These are phyloP conservation scores for Lycocerus yunnanus DNA, from an alignment of 2,888 invertebrate species.

Conservation along the genomic window DNA sequence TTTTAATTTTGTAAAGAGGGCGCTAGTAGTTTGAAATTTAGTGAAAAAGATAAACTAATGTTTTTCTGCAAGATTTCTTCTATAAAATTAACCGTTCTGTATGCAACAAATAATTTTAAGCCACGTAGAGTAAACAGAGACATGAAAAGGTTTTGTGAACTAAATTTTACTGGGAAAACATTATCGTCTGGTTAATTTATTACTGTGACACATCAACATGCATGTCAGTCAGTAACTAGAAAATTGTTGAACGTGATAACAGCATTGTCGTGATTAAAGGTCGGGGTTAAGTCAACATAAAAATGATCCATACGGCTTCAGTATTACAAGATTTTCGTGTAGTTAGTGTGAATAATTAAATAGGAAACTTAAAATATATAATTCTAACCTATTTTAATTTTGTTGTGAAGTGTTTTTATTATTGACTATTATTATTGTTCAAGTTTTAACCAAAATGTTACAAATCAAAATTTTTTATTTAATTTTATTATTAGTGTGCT, in stretches of 20 bases:
- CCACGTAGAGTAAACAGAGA: background rate
- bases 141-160: background rate
- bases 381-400: background rate
- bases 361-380: background rate
- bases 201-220: background rate
- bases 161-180: background rate
- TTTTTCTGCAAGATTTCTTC: background rate
- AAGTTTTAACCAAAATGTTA: background rate
- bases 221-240: background rate
- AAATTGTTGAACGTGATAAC: background rate
- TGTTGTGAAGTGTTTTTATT: background rate
- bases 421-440: background rate
- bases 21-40: background rate
- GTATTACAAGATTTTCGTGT: background rate
- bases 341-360: background rate
- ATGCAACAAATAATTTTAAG: background rate
- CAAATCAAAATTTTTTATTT: background rate
- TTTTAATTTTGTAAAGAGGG: background rate
- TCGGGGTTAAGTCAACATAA: background rate
- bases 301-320: background rate
- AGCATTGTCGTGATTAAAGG: background rate
- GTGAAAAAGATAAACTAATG: background rate
- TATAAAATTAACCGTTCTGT: background rate
- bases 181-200: background rate
- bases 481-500: constrained; percentile 10